These are phyloP conservation scores for Pygoscelis antarcticus DNA, from an alignment of 2,113 vertebrate genomes.

Conservation along the genomic window DNA sequence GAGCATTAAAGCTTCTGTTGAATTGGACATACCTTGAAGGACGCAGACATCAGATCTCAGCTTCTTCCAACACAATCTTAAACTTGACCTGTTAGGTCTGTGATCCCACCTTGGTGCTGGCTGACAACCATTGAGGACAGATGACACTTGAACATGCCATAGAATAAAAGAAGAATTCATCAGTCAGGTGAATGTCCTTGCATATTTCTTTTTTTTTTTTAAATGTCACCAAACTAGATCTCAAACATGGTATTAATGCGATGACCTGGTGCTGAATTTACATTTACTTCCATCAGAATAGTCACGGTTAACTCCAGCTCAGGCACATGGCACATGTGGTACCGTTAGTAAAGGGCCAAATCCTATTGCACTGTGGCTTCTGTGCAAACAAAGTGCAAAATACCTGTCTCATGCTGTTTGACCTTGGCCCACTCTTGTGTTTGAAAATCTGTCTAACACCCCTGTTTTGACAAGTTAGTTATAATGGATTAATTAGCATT, in stretches of 20 bases:
- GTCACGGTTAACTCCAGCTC: neutral
- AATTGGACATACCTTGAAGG: neutral
- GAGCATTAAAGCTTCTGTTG: neutral
- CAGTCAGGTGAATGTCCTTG: neutral
- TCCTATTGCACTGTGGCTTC: accelerated
- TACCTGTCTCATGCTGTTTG: neutral
- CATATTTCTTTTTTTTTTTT: neutral
- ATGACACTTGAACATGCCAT: too few relatives aligned
- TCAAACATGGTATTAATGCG: neutral
- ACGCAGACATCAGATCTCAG: neutral
- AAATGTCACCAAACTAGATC: neutral
- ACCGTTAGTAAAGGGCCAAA: neutral
- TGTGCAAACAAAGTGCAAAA: neutral
- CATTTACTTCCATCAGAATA: neutral
- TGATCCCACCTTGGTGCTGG: neutral
- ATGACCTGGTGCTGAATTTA: neutral
- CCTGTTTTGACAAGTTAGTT: neutral
- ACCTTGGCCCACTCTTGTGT: neutral
- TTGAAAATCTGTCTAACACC: neutral
- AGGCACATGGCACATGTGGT: accelerated
- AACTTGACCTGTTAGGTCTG: neutral
- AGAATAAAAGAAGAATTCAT: neutral
- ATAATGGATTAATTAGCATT: neutral
- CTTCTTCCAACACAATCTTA: neutral
- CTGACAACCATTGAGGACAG: accelerated